Evolutionary conservation across 2,113 vertebrate species (phyloP).

Genomic region (Catharus minimus): DNA sequence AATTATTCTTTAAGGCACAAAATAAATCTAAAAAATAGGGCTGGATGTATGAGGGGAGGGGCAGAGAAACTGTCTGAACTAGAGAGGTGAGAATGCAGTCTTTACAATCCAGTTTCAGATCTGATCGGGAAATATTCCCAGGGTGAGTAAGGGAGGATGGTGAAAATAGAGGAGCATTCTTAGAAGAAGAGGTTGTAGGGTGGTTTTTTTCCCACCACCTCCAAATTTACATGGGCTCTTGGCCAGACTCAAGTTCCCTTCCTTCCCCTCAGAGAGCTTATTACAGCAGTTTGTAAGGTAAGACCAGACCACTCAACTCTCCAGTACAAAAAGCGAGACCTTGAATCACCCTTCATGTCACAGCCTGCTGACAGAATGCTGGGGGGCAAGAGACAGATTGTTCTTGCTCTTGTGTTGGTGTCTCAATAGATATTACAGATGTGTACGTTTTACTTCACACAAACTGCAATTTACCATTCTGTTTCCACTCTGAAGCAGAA

Average conservation of each 20-base stretch:
- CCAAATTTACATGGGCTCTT: neutral
- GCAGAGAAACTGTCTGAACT: neutral
- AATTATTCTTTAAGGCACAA: constrained; percentile 80
- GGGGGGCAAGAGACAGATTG: neutral
- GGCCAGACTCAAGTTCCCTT: neutral
- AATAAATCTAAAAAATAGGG: constrained; percentile 73
- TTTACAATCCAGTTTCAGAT: constrained; percentile 26
- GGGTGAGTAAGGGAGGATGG: neutral
- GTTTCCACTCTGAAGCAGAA: constrained; percentile 53
- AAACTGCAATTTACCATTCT: constrained; percentile 29
- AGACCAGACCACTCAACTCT: constrained; percentile 6
- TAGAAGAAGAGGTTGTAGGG: neutral
- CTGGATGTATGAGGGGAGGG: neutral
- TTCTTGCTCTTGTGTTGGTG: constrained; percentile 7
- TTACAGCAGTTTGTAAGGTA: neutral
- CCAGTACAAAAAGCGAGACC: neutral
- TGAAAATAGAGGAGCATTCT: neutral
- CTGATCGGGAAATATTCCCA: neutral
- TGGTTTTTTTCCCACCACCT: neutral
- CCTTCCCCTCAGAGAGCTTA: neutral
- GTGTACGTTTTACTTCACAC: constrained; percentile 21
- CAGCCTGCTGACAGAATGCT: neutral
- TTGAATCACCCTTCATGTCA: neutral
- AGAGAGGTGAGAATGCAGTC: neutral
- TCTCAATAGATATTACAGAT: neutral